phyloP scores from a whole-genome alignment of 2,888 invertebrate genomes.

The Crematogaster levior region DNA sequence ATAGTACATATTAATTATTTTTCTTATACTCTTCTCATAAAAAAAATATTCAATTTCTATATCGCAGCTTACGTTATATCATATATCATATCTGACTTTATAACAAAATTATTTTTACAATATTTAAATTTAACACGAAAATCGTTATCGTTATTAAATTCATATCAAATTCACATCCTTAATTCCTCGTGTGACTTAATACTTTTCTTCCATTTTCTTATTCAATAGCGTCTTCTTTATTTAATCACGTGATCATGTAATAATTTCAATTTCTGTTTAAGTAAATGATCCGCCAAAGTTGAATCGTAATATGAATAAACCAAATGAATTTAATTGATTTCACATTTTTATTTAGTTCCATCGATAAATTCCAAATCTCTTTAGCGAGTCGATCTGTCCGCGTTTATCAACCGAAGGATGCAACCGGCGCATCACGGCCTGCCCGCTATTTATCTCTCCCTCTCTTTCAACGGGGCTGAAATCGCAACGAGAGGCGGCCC shows the following conservation, averaged over 20 bases:
- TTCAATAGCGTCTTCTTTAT: neutral
- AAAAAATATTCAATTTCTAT: neutral
- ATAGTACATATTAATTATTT: neutral
- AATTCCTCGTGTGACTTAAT: neutral
- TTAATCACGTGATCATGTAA: neutral
- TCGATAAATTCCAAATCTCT: neutral
- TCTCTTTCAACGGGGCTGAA: constrained; percentile 5
- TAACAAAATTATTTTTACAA: neutral
- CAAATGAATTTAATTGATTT: neutral
- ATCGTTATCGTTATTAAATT: neutral
- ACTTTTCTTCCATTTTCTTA: neutral
- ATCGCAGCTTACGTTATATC: neutral
- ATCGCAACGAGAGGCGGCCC: constrained; percentile 52
- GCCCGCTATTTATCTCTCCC: constrained; percentile 26
- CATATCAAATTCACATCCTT: neutral
- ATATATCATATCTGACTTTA: neutral
- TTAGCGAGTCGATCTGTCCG: neutral
- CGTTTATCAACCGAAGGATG: constrained; percentile 24
- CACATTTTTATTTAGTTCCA: neutral
- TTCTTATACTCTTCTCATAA: neutral
- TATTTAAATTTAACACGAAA: constrained; percentile 8
- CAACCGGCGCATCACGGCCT: constrained; percentile 15
- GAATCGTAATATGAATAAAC: neutral
- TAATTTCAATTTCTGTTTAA: constrained; percentile 3
- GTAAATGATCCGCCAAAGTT: neutral